A percentile compares a stretch with the other conserved stretches of the same genome.
Evolutionary conservation across 2,113 vertebrate species (phyloP).

Genomic region (Eudyptes chrysolophus): DNA sequence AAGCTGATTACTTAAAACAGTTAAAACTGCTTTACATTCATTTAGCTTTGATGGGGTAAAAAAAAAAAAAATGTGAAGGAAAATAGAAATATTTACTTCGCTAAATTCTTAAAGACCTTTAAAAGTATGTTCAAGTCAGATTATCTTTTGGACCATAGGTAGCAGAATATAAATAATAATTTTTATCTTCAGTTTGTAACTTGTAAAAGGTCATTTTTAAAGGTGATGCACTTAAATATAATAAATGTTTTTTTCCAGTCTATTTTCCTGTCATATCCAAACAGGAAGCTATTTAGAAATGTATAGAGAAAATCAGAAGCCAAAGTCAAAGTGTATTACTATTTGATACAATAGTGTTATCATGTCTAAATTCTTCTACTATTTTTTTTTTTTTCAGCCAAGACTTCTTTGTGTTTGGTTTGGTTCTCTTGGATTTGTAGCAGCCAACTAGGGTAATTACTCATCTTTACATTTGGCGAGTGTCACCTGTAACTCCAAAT

Average conservation of each 20-base stretch:
- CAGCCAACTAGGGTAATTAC: not conserved
- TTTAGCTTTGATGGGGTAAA: conserved; percentile 23
- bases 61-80: not conserved
- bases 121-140: not conserved
- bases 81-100: conserved; percentile 24
- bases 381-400: not conserved
- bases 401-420: not conserved
- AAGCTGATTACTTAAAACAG: conserved; percentile 19
- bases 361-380: not conserved
- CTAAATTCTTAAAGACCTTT: not conserved
- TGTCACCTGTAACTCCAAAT: not conserved
- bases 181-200: not conserved
- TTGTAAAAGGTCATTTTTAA: not conserved
- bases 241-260: not conserved
- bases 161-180: not conserved
- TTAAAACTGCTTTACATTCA: conserved; percentile 12
- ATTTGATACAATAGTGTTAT: not conserved
- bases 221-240: not conserved
- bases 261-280: not conserved
- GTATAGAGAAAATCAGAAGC: not conserved
- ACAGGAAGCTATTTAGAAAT: not conserved
- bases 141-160: not conserved
- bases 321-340: not conserved
- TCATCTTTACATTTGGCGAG: not conserved
- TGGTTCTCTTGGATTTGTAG: not conserved